phyloP scores from a whole-genome alignment of 2,888 invertebrate species.

The Alitta virens region DNA sequence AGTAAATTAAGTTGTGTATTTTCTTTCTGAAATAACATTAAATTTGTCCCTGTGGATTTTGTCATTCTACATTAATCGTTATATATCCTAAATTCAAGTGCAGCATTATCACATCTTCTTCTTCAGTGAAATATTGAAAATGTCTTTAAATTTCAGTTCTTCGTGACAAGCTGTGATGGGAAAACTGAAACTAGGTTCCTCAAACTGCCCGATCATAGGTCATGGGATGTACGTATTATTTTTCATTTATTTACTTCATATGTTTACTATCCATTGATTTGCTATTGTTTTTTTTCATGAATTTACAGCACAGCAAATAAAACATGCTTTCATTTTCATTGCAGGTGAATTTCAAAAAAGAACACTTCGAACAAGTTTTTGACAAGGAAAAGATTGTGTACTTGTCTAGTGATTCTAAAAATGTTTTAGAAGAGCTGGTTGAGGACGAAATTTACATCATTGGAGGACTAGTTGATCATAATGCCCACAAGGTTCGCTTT shows the following conservation, averaged over 20 bases:
- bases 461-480: constrained; percentile 97
- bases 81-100: too few species aligned
- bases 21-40: background rate
- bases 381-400: constrained; percentile 78
- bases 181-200: constrained; percentile 72
- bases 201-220: constrained; percentile 80
- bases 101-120: too few species aligned
- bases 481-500: constrained; percentile 83
- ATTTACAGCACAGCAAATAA: too few species aligned
- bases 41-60: background rate
- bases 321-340: background rate
- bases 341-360: constrained; percentile 70
- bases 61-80: background rate
- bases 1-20: background rate
- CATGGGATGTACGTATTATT: constrained; percentile 83
- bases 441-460: constrained; percentile 84
- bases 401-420: constrained; percentile 90
- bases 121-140: too few species aligned
- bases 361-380: constrained; percentile 71
- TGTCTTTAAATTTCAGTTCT: constrained; percentile 63
- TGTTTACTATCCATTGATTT: too few species aligned
- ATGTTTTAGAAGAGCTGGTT: constrained; percentile 69
- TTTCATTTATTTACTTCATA: too few species aligned
- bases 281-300: too few species aligned
- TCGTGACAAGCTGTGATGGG: constrained; percentile 78